Evolutionary conservation across 2,888 invertebrate species (phyloP).

Genomic region (Clostera curtula): DNA sequence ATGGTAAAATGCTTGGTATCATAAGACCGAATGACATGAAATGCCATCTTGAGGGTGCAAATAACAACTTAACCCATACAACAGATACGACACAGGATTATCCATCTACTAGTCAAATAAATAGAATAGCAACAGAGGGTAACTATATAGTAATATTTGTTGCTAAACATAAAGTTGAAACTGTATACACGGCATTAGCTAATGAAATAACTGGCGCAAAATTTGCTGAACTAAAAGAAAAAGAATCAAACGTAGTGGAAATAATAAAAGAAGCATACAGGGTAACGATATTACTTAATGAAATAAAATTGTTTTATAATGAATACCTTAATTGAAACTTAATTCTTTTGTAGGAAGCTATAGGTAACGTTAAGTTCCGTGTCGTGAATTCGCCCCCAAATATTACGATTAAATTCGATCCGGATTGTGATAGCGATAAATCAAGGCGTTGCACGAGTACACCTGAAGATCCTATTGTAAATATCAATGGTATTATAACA

Average conservation of each 20-base stretch:
- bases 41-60: constrained; percentile 78
- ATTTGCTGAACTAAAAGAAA: constrained; percentile 55
- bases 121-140: constrained; percentile 76
- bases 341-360: not conserved
- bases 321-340: too few relatives aligned
- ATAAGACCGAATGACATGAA: constrained; percentile 80
- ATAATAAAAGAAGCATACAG: constrained; percentile 82
- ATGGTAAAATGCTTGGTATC: constrained; percentile 83
- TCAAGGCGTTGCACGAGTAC: constrained; percentile 25
- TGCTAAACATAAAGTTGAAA: constrained; percentile 55
- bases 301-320: too few relatives aligned
- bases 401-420: constrained; percentile 30
- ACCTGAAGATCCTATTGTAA: constrained; percentile 20
- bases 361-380: not conserved
- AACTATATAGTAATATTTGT: constrained; percentile 88
- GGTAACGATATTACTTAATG: constrained; percentile 47
- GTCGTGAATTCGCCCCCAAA: too few relatives aligned
- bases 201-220: constrained; percentile 79
- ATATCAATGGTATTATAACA: constrained; percentile 29
- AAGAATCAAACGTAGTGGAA: constrained; percentile 75
- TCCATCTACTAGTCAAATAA: constrained; percentile 84
- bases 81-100: constrained; percentile 78
- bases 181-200: constrained; percentile 70
- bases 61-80: constrained; percentile 70
- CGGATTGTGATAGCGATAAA: constrained; percentile 26